Percentiles rank a stretch among this genome's conserved stretches.
phyloP scores from a whole-genome alignment of 2,888 invertebrate species.

The Hypercompe scribonia region DNA sequence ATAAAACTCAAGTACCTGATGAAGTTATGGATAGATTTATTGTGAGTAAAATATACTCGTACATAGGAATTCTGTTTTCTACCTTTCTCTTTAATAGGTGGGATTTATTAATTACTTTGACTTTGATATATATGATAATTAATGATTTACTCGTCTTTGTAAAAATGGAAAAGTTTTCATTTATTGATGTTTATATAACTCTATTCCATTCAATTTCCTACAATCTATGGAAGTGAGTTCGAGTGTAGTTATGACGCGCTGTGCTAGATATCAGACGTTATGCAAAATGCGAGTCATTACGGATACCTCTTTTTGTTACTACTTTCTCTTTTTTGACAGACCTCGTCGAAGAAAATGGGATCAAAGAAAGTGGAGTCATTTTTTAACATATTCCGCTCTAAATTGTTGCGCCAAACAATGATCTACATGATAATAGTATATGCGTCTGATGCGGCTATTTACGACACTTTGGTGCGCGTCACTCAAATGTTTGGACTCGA shows the following conservation, averaged over 20 bases:
- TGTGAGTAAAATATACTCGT: too few species aligned
- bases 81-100: too few species aligned
- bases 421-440: constrained; percentile 49
- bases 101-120: too few species aligned
- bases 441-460: constrained; percentile 58
- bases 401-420: not conserved
- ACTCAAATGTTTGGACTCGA: constrained; percentile 69
- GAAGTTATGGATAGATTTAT: constrained; percentile 66
- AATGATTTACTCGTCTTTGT: too few species aligned
- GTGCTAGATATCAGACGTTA: not conserved
- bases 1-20: constrained; percentile 65
- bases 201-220: not conserved
- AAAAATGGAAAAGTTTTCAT: not conserved
- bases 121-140: too few species aligned
- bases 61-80: too few species aligned
- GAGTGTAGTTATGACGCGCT: not conserved
- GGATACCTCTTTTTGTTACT: not conserved
- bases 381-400: not conserved
- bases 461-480: constrained; percentile 68
- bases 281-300: not conserved
- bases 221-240: not conserved
- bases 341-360: not conserved
- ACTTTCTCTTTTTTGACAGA: not conserved
- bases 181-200: not conserved
- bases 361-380: not conserved